Conservation (phyloP, 2,888 invertebrate genomes). For the Phengaris arion region DNA sequence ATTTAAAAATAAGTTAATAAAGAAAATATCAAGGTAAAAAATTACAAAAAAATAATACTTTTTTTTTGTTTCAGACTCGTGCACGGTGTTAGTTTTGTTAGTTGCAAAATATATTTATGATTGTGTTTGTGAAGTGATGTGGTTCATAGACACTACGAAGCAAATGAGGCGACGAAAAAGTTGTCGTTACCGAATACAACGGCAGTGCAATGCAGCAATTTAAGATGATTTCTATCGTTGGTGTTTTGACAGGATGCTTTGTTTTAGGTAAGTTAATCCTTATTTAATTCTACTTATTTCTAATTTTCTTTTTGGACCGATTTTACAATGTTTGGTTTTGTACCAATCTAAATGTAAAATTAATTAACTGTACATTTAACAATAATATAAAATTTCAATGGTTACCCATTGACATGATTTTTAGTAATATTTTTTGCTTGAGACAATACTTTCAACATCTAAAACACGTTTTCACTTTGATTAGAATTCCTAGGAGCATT, state of each 20-base stretch:
- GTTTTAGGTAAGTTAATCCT: constrained; percentile 39
- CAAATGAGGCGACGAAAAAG: constrained; percentile 70
- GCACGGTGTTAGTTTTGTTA: constrained; percentile 41
- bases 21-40: no score
- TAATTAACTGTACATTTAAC: no score
- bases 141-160: constrained; percentile 48
- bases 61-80: constrained; percentile 46
- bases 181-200: constrained; percentile 36
- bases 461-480: constrained; percentile 35
- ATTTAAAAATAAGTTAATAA: no score
- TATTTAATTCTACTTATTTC: constrained; percentile 8
- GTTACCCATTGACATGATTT: no score
- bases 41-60: neutral
- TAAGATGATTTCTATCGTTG: constrained; percentile 49
- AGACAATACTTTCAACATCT: neutral
- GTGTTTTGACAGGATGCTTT: constrained; percentile 39
- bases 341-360: no score
- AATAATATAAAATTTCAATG: no score
- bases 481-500: constrained; percentile 71
- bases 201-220: constrained; percentile 51
- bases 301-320: neutral
- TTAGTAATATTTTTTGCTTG: neutral
- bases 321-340: neutral
- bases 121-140: constrained; percentile 51
- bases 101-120: constrained; percentile 44